Evolutionary conservation across 2,888 invertebrate genomes (phyloP).

Genomic region (Dimorphilus gyrociliatus): DNA sequence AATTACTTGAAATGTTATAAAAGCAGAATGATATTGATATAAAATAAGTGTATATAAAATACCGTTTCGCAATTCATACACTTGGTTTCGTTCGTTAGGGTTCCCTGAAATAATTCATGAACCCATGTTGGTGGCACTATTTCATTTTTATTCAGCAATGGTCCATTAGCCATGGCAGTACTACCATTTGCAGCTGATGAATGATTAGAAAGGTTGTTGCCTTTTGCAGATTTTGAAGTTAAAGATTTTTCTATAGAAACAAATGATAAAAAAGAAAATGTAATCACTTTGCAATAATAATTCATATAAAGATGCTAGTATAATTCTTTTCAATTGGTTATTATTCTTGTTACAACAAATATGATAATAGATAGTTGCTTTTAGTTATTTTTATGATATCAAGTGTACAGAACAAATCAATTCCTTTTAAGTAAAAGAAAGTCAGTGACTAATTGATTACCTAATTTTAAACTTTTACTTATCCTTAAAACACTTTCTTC

Average conservation of each 20-base stretch:
- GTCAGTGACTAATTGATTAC: no score
- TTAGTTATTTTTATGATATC: neutral
- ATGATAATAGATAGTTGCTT: neutral
- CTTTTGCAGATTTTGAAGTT: neutral
- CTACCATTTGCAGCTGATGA: neutral
- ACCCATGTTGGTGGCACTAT: conserved; percentile 99
- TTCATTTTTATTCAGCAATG: neutral
- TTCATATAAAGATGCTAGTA: no score
- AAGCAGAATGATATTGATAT: no score
- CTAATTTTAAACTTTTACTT: no score
- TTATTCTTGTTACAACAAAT: no score
- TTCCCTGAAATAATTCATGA: conserved; percentile 98
- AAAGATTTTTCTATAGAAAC: neutral
- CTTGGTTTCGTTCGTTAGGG: conserved; percentile 92
- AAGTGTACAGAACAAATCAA: neutral
- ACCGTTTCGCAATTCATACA: conserved; percentile 99
- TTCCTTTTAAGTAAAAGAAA: neutral
- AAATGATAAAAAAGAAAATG: neutral
- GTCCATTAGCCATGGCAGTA: neutral
- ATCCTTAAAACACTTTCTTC: no score
- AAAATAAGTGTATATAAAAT: no score
- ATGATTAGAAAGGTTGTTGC: neutral
- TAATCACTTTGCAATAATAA: neutral
- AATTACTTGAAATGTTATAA: no score
- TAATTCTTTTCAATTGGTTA: no score